Evolutionary conservation across 2,888 invertebrate species (phyloP).

Genomic region (Therioaphis trifolii): DNA sequence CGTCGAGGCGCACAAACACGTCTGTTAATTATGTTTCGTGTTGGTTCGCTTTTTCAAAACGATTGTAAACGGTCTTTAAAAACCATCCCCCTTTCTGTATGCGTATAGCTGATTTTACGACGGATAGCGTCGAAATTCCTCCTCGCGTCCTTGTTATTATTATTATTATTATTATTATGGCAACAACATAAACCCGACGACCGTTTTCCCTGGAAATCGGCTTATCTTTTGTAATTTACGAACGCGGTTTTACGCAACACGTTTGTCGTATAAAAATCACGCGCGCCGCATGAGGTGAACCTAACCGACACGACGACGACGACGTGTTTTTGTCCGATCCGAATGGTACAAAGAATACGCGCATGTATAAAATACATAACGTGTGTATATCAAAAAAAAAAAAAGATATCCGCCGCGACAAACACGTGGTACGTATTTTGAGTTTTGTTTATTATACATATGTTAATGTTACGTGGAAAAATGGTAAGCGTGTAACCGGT

Average conservation of each 20-base stretch:
- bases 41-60: neutral
- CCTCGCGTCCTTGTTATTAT: neutral
- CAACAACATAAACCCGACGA: slow-evolving; percentile 13
- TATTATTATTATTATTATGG: neutral
- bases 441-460: neutral
- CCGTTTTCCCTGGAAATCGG: slow-evolving; percentile 51
- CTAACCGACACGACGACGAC: too few species aligned
- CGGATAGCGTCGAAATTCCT: slow-evolving; percentile 39
- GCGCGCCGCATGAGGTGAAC: slow-evolving; percentile 48
- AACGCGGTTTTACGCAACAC: slow-evolving; percentile 20
- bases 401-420: neutral
- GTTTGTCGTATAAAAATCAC: slow-evolving; percentile 27
- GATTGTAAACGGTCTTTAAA: neutral
- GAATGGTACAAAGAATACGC: too few species aligned
- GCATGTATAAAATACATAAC: too few species aligned
- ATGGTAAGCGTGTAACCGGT: slow-evolving; percentile 25
- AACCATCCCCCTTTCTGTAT: neutral
- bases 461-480: slow-evolving; percentile 20
- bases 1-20: too few species aligned
- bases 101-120: slow-evolving; percentile 36
- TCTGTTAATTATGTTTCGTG: neutral
- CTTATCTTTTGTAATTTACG: slow-evolving; percentile 51
- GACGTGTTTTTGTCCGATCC: slow-evolving; percentile 18
- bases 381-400: neutral
- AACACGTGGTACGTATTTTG: slow-evolving; percentile 33